Evolutionary conservation across 1,140 invertebrate species (phyloP), one percentile per base, ranked within the genome.

Genomic region (Drosophila hydei): DNA sequence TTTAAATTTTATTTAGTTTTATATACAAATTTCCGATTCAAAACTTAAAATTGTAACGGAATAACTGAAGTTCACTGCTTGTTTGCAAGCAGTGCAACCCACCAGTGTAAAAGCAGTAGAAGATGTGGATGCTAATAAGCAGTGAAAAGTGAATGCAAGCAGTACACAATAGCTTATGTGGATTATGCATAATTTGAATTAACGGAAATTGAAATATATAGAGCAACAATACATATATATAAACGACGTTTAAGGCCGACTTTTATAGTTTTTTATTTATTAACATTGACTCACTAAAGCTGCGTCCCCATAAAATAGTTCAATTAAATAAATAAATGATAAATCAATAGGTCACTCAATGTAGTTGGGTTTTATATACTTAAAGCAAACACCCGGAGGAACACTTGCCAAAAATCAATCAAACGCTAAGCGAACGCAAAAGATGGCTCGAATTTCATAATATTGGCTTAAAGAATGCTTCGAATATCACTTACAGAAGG

Each of bases 341-440:
- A 2, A 56, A 56, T 42, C 38, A 7, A 42, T 62, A 33, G 8
- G 14, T 6, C 27, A n/a, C 16, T 51, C 3, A 16, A 1, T 1
- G 8, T 19, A 12, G 33, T 27, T 30, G 25, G 18, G 27, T 19
- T 36, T 11, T 45, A 7, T 55, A 9, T 55, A 18, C 48, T 36
- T 21, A 30, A 30, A 25, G 50, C 38, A 72, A 65, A 72, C 40
- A 59, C n/a, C 23, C 14, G n/a, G 25, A 18, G 12, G 18, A 59
- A 69, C 71, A 73, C 71, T 73, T 73, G 64, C 64, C 19, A 42
- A 33, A 30, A 69, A 73, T 68, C 64, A 73, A 69, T 73, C 71
- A 73, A 9, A 16, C 43, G 33, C 11, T n/a, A 36, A n/a, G 5
- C 12, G 42, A 58, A n/a, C 11, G 18, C 23, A 38, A 14, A 38